phyloP scores from a whole-genome alignment of 2,113 vertebrate genomes.

The Hymenochirus boettgeri region DNA sequence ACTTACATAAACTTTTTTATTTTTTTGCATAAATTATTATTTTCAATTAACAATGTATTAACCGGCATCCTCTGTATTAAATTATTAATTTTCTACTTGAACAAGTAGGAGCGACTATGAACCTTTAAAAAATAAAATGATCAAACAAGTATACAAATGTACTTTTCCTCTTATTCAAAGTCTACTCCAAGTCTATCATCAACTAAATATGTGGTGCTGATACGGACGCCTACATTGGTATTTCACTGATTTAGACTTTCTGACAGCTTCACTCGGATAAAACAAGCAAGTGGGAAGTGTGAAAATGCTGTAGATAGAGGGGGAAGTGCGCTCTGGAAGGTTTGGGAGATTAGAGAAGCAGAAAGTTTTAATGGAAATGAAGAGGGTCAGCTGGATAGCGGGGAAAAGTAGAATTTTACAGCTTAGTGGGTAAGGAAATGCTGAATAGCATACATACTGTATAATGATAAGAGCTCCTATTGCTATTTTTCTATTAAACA shows the following conservation, averaged over 20 bases:
- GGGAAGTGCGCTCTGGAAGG: constrained; percentile 19
- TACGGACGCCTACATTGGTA: constrained; percentile 37
- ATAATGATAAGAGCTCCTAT: too few species aligned
- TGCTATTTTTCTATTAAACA: too few species aligned
- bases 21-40: too few species aligned
- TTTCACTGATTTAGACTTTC: constrained; percentile 34
- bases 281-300: constrained; percentile 41
- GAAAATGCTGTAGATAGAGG: constrained; percentile 27
- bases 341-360: constrained; percentile 34
- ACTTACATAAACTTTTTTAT: too few species aligned
- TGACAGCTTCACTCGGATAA: constrained; percentile 40
- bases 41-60: too few species aligned
- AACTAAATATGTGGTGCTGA: constrained; percentile 38
- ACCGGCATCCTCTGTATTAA: too few species aligned
- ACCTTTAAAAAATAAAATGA: too few species aligned
- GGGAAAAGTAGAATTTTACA: not conserved
- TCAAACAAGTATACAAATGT: too few species aligned
- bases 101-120: too few species aligned
- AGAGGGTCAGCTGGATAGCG: not conserved
- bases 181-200: constrained; percentile 39
- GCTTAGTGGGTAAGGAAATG: too few species aligned
- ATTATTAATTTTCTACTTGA: too few species aligned
- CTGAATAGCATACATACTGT: too few species aligned
- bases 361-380: constrained; percentile 1
- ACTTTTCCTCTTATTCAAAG: constrained; percentile 30